A percentile compares a stretch with the other conserved stretches of the same genome.
These are phyloP conservation scores for Azorinus chamasolen DNA, from an alignment of 2,888 invertebrate species.

Conservation along the genomic window DNA sequence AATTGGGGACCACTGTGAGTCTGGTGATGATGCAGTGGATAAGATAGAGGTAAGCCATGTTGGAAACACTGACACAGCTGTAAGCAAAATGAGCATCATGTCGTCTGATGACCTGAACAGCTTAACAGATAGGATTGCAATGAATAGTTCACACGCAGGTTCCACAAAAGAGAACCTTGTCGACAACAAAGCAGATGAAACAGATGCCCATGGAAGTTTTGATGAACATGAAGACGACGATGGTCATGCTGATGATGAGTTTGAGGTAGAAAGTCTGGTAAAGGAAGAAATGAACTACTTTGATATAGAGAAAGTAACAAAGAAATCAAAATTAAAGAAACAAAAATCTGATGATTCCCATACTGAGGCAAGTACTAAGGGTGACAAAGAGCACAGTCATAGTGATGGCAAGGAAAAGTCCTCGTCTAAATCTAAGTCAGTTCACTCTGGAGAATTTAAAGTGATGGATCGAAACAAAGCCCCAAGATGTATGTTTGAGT, in stretches of 20 bases:
- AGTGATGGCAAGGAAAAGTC: slow-evolving; percentile 27
- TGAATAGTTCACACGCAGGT: slow-evolving; percentile 12
- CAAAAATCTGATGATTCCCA: neutral
- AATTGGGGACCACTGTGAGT: slow-evolving; percentile 29
- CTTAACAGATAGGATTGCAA: too few relatives aligned
- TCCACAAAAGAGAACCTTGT: slow-evolving; percentile 21
- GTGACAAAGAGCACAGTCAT: slow-evolving; percentile 25
- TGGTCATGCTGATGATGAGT: slow-evolving; percentile 39
- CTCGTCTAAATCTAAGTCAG: slow-evolving; percentile 3
- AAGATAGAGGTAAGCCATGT: slow-evolving; percentile 21
- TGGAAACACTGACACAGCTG: too few relatives aligned
- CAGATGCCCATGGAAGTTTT: slow-evolving; percentile 7
- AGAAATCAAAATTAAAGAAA: slow-evolving; percentile 36
- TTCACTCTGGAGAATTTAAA: slow-evolving; percentile 21
- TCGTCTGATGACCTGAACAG: too few relatives aligned
- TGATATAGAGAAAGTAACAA: slow-evolving; percentile 32
- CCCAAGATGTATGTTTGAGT: slow-evolving; percentile 59
- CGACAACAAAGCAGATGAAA: slow-evolving; percentile 19
- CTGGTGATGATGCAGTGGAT: slow-evolving; percentile 26
- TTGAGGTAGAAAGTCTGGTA: neutral
- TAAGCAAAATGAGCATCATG: too few relatives aligned
- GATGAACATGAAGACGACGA: slow-evolving; percentile 37
- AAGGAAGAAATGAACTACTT: slow-evolving; percentile 6
- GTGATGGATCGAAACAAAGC: slow-evolving; percentile 49
- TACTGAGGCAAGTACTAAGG: slow-evolving; percentile 18